Conservation (phyloP, 2,797 vertebrate genomes). For the Tolypeutes matacus region DNA sequence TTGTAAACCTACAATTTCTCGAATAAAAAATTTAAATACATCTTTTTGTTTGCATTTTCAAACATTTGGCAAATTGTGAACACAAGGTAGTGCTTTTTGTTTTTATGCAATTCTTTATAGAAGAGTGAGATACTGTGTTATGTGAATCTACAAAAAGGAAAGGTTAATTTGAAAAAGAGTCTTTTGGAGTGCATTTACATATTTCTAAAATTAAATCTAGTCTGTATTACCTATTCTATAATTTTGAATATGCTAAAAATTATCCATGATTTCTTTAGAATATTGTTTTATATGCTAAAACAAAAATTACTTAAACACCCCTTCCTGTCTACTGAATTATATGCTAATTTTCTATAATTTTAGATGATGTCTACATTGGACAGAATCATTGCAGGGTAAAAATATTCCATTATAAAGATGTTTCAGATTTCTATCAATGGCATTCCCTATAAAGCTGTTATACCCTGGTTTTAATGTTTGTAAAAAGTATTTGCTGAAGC, state of each 20-base stretch:
- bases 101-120: not conserved
- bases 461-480: not conserved
- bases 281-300: not conserved
- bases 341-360: not conserved
- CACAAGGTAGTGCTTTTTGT: not conserved
- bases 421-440: slow-evolving; percentile 25
- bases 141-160: slow-evolving; percentile 33
- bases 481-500: slow-evolving; percentile 19
- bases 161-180: slow-evolving; percentile 12
- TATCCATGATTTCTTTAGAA: not conserved
- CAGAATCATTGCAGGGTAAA: slow-evolving; percentile 28
- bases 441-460: not conserved
- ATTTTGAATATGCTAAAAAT: not conserved
- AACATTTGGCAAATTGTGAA: not conserved
- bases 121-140: not conserved
- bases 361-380: not conserved
- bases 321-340: not conserved
- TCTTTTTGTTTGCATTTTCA: slow-evolving; percentile 14
- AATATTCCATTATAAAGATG: not conserved
- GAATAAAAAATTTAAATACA: not conserved
- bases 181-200: not conserved
- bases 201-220: not conserved
- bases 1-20: too few relatives aligned
- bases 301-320: not conserved
- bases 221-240: not conserved